Percentiles rank a stretch among this genome's conserved stretches.
Evolutionary conservation across 2,888 invertebrate genomes (phyloP).

Genomic region (Agrochola litura): DNA sequence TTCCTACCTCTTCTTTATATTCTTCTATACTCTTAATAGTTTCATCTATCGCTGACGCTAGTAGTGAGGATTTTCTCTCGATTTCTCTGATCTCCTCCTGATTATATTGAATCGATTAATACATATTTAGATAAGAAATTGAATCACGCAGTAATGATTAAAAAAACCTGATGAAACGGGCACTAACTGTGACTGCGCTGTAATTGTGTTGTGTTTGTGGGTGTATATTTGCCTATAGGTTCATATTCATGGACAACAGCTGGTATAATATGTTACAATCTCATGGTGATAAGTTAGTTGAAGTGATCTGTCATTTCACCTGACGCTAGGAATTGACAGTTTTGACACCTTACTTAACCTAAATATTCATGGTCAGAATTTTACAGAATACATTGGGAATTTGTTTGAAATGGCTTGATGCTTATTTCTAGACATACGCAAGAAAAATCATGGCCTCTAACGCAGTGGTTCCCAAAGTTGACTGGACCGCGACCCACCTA

Average conservation of each 20-base stretch:
- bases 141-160: neutral
- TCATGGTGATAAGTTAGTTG: neutral
- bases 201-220: neutral
- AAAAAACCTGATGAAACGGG: neutral
- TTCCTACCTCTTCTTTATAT: constrained; percentile 85
- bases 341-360: too few relatives aligned
- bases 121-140: neutral
- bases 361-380: neutral
- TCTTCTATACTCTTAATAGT: constrained; percentile 86
- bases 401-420: neutral
- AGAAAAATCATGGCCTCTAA: neutral
- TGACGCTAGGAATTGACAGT: neutral
- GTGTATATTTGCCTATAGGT: neutral
- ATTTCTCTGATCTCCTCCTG: constrained; percentile 87
- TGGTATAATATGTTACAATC: neutral
- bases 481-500: too few relatives aligned
- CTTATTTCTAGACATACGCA: neutral
- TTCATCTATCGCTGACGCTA: constrained; percentile 85
- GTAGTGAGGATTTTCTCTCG: constrained; percentile 82
- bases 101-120: constrained; percentile 30
- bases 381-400: neutral
- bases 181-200: too few relatives aligned
- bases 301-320: neutral
- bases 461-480: too few relatives aligned
- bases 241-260: neutral